Conservation (phyloP, 2,113 vertebrate genomes). For the Pelvicachromis taeniatus region DNA sequence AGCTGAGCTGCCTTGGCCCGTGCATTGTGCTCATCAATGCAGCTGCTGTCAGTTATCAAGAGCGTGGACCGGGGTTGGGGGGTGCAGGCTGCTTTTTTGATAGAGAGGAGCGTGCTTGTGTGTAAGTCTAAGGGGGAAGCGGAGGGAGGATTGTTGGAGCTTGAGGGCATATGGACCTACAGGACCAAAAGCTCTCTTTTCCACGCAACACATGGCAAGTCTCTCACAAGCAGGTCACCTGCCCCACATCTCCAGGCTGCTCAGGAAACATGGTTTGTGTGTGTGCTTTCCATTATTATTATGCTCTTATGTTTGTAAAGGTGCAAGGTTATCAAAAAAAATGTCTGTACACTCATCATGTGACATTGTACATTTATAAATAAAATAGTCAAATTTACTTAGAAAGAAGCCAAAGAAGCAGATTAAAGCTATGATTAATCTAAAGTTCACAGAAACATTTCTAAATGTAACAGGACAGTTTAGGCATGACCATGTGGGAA, state of each 20-base stretch:
- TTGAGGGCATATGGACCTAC: constrained; percentile 54
- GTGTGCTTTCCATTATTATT: neutral
- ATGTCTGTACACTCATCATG: neutral
- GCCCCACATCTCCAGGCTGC: neutral
- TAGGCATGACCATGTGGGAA: neutral
- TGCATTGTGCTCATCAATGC: constrained; percentile 68
- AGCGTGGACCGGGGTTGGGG: constrained; percentile 19
- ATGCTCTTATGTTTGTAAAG: neutral
- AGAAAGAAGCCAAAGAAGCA: neutral
- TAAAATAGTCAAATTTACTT: neutral
- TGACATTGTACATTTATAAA: neutral
- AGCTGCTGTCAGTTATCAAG: constrained; percentile 67
- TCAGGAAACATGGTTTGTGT: neutral
- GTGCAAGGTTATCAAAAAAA: neutral
- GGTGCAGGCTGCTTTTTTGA: constrained; percentile 7
- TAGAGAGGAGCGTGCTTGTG: constrained; percentile 41
- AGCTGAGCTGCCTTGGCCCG: constrained; percentile 66
- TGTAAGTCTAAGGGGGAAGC: constrained; percentile 2
- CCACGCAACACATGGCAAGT: constrained; percentile 51
- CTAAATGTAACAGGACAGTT: neutral
- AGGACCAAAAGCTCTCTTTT: constrained; percentile 17
- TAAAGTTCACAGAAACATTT: neutral
- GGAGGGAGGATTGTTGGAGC: constrained; percentile 5
- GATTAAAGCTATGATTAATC: neutral
- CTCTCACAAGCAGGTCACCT: constrained; percentile 61